A percentile compares a stretch with the other conserved stretches of the same genome.
Conservation (phyloP, 2,888 invertebrate species). For the Agelastica alni region DNA sequence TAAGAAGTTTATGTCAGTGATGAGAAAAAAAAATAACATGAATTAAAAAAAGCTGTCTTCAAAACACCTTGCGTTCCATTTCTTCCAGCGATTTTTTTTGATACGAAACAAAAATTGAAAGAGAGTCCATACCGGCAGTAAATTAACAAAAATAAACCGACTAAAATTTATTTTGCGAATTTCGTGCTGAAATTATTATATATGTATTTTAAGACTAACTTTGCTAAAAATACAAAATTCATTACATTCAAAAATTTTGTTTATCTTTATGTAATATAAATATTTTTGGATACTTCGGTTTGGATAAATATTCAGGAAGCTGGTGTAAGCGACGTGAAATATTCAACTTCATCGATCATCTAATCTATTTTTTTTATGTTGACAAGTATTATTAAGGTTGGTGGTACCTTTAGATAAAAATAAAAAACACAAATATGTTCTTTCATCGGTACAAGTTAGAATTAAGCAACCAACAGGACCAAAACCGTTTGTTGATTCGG, state of each 20-base stretch:
- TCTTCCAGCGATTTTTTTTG: too few relatives aligned
- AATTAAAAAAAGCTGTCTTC: too few relatives aligned
- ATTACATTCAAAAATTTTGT: conserved; percentile 15
- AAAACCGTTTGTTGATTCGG: too few relatives aligned
- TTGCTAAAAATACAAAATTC: conserved; percentile 17
- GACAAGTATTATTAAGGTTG: too few relatives aligned
- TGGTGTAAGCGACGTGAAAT: conserved; percentile 10
- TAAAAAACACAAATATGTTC: too few relatives aligned
- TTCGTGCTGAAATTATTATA: conserved; percentile 4
- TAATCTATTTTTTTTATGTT: not conserved
- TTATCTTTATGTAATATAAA: conserved; percentile 19
- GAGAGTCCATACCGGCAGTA: not conserved
- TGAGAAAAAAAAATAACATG: too few relatives aligned
- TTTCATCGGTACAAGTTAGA: too few relatives aligned
- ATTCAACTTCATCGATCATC: not conserved
- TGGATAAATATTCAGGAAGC: conserved; percentile 11
- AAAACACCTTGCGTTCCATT: too few relatives aligned
- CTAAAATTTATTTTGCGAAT: conserved; percentile 1
- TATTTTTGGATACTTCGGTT: conserved; percentile 11
- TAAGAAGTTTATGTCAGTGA: too few relatives aligned
- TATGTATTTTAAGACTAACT: conserved; percentile 8
- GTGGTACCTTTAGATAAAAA: too few relatives aligned
- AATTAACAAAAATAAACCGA: conserved; percentile 6
- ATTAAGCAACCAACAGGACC: too few relatives aligned
- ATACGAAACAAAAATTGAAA: too few relatives aligned